phyloP scores from a whole-genome alignment of 2,888 invertebrate genomes.

The Prosapia bicincta region DNA sequence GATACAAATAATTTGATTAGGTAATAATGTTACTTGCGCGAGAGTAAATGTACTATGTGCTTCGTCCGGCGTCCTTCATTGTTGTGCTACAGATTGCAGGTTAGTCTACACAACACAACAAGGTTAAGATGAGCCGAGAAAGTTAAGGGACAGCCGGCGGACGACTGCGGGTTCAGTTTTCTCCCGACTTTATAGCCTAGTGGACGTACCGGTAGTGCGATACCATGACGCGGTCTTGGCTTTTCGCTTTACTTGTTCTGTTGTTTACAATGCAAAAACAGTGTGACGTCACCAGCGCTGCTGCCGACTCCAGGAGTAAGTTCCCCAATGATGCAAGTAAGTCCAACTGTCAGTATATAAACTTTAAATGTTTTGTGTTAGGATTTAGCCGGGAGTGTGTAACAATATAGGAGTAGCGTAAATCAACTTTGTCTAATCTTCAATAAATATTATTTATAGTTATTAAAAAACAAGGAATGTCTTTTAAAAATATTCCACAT shows the following conservation, averaged over 20 bases:
- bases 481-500: too few relatives aligned
- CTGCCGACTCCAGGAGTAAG: background rate
- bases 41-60: too few relatives aligned
- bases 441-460: too few relatives aligned
- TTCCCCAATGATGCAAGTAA: background rate
- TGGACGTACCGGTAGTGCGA: background rate
- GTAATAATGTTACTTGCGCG: too few relatives aligned
- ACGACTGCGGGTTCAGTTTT: background rate
- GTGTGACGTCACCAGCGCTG: background rate
- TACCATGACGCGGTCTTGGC: background rate
- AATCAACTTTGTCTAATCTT: too few relatives aligned
- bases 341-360: background rate
- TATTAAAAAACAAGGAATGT: too few relatives aligned
- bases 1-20: too few relatives aligned
- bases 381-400: too few relatives aligned
- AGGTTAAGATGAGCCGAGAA: background rate
- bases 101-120: background rate
- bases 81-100: background rate
- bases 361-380: too few relatives aligned
- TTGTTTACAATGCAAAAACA: background rate
- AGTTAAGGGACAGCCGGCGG: background rate
- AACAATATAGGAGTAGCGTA: too few relatives aligned
- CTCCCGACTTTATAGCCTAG: background rate
- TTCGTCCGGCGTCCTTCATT: background rate
- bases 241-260: background rate